Base-by-base conservation (phyloP, 30 jellyfish, hydroid and myxozoan genomes). In the Hydractinia echinata region DNA sequence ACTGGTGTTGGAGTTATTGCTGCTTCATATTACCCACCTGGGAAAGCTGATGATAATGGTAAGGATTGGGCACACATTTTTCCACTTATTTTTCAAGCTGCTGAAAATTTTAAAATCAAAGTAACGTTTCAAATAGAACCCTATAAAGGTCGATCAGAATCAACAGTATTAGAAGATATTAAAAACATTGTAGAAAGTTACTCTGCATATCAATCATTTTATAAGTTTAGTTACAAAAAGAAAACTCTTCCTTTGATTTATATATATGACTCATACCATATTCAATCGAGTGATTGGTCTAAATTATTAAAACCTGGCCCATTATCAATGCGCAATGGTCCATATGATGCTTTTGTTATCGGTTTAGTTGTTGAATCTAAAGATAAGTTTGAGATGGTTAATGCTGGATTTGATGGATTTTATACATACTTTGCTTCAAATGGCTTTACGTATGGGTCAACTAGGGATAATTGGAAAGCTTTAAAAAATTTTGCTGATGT, bases 381-480 rank as follows among this genome's bases (percentile, higher is more conserved):
- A 6, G 95, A 93, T 61, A 51, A 80, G 49, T 67, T 84, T 30
- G 95, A 93, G 20, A 74, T 83, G 15, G 72, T 92, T 1, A 61
- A 71, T n/a, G 96, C 96, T 19, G 92, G 95, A 14, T 93, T 93
- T 81, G 95, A 93, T 84, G 99, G 99, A 10, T 88, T 93, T 51
- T 93, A 93, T 78, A 93, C 99, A 70, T 93, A 93, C 66, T 93
- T 93, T 88, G 99, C 99, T 10, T 78, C 99, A 50, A 85, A 85
- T 84, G 96, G 96, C 7, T 93, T 93, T 69, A 93, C 99, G 18
- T 93, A 80, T 82, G 99, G 99, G 8, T 93, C 99, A 11, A 79
- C 88, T 8, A 70, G 96, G 83, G 54, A 71, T n/a, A 87, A 93
- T 66, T 93, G 99, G 99, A 60, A n/a, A 72, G 77, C 70, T 14